A percentile compares a stretch with the other conserved stretches of the same genome.
These are phyloP conservation scores for Mamestra configurata DNA, from an alignment of 1,140 invertebrate species.

Conservation along the genomic window DNA sequence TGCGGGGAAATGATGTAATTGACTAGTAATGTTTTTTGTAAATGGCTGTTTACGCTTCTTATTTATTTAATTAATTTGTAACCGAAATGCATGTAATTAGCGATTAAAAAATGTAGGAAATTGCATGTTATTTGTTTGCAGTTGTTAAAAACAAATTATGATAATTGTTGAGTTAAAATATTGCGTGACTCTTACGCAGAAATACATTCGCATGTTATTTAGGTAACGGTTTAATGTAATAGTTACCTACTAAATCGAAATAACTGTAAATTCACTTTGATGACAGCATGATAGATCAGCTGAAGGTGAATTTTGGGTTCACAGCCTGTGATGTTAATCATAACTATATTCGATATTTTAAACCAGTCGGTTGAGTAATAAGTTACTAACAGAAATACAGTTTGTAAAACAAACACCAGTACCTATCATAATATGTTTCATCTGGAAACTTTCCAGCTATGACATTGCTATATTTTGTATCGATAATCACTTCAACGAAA, in stretches of 20 bases:
- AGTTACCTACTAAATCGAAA: slow-evolving; percentile 31
- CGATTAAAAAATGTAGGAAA: slow-evolving; percentile 16
- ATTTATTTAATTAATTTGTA: slow-evolving; percentile 22
- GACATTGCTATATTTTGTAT: background rate
- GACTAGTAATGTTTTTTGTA: slow-evolving; percentile 62
- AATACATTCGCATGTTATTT: slow-evolving; percentile 42
- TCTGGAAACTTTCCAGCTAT: background rate
- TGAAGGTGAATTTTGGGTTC: background rate
- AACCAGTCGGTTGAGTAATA: too few relatives aligned
- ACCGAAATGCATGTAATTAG: slow-evolving; percentile 21
- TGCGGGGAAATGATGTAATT: slow-evolving; percentile 82
- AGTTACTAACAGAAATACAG: too few relatives aligned
- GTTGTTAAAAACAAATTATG: slow-evolving; percentile 20
- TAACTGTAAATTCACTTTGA: slow-evolving; percentile 28
- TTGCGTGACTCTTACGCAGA: slow-evolving; percentile 35
- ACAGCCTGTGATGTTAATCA: background rate
- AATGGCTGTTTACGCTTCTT: background rate
- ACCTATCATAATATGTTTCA: too few relatives aligned
- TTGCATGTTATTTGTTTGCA: background rate
- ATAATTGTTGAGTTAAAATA: slow-evolving; percentile 30
- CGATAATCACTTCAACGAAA: background rate
- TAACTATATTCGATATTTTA: too few relatives aligned
- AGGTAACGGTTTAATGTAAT: slow-evolving; percentile 39
- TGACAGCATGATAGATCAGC: background rate
- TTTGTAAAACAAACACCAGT: too few relatives aligned